Base-by-base conservation (phyloP, 2,797 vertebrate genomes). In the Melanotaenia boesemani region DNA sequence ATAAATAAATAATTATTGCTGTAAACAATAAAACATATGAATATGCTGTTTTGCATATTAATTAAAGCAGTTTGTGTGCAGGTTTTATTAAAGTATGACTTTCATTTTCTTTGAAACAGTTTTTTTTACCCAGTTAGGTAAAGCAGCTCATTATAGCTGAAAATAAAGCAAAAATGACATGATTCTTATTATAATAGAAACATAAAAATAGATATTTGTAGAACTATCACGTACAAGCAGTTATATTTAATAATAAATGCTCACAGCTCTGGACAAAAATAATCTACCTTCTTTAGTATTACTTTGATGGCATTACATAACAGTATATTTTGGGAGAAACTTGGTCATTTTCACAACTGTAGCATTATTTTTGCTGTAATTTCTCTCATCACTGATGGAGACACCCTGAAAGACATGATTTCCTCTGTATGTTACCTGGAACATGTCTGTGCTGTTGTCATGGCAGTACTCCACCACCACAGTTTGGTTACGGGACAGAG, bases 381-480 rank as follows among this genome's bases (percentile, higher is more conserved):
- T 54, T 65, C 66, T 56, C 3, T 7, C 24, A 1, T 37, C 28
- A 41, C 5, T 32, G 1, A n/a, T 24, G 32, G 18, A 28, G 37
- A 36, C 28, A 0, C 12, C 2, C 0, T 62, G 4, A 65, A 15
- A 36, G 20, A 36, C 5, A 9, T 63, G 54, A 67, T 12, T 13
- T 24, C 26, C 56, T 61, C 6, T 26, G 20, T 11, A 1, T 56
- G 1, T 93, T 95, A 98, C 98, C 97, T 99, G 97, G 93, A 99
- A 99, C 97, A 99, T 99, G 91, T 99, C 97, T 3, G 96, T 99
- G 67, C 97, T 97, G 87, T 96, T 96, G 85, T 99, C 97, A 52
- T 98, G 97, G 71, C 96, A 97, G 73, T 99, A 99, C 83, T 99
- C 98, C 88, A 99, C 98, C 85, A 99, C 96, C 85, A 99, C 97